phyloP scores from a whole-genome alignment of 2,113 vertebrate species.

The Hippolais icterina region DNA sequence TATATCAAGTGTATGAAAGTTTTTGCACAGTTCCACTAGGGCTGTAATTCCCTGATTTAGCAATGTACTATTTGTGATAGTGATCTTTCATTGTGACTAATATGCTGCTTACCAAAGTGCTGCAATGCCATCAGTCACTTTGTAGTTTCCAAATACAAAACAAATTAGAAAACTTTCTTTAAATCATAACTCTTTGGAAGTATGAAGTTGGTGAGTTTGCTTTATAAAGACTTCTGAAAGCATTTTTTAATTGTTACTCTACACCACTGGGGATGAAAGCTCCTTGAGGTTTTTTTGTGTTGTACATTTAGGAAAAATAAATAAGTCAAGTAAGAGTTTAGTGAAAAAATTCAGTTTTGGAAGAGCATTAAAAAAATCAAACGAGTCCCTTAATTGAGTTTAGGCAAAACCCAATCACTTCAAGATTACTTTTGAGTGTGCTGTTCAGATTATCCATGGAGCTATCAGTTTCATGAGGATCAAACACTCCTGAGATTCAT shows the following conservation, averaged over 20 bases:
- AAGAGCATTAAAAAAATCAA: neutral
- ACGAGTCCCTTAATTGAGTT: neutral
- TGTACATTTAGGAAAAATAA: neutral
- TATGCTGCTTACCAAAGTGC: neutral
- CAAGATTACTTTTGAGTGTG: neutral
- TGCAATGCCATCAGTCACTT: neutral
- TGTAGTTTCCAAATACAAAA: neutral
- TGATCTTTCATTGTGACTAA: conserved; percentile 19
- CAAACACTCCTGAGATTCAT: neutral
- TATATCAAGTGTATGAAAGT: neutral
- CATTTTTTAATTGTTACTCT: neutral
- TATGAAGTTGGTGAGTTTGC: neutral
- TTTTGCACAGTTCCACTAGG: neutral
- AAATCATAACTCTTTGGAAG: neutral
- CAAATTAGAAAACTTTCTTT: conserved; percentile 16
- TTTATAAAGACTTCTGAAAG: neutral
- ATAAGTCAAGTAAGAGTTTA: neutral
- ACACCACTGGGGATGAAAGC: neutral
- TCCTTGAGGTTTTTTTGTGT: neutral
- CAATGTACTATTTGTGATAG: neutral
- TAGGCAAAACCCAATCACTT: neutral
- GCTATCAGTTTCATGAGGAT: neutral
- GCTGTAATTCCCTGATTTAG: neutral
- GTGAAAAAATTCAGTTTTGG: neutral
- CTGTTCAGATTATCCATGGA: neutral